phyloP scores from a whole-genome alignment of 1,140 invertebrate genomes.

The Drosophila littoralis region DNA sequence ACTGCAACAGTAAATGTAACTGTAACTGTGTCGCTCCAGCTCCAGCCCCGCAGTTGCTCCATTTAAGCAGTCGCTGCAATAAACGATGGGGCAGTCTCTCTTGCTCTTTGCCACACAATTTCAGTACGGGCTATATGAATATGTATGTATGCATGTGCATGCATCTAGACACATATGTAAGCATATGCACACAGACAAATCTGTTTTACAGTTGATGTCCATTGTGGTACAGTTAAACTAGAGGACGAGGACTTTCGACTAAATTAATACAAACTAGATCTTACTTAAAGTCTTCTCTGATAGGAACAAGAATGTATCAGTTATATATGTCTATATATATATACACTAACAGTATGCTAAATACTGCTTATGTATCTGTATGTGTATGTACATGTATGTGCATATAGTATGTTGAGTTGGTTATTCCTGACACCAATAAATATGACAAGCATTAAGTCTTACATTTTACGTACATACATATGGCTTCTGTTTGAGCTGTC shows the following conservation, averaged over 20 bases:
- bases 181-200: neutral
- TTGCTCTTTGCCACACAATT: constrained; percentile 13
- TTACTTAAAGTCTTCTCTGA: neutral
- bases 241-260: neutral
- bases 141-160: neutral
- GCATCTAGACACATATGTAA: too few relatives aligned
- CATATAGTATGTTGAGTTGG: too few relatives aligned
- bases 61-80: constrained; percentile 14
- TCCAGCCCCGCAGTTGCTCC: constrained; percentile 18
- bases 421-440: too few relatives aligned
- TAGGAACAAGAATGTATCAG: too few relatives aligned
- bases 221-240: constrained; percentile 2
- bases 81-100: neutral
- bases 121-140: neutral
- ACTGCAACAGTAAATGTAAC: constrained; percentile 9
- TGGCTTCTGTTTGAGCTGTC: too few relatives aligned
- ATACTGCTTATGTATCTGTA: too few relatives aligned
- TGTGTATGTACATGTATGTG: too few relatives aligned
- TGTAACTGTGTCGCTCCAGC: constrained; percentile 24
- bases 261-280: neutral
- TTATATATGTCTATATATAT: neutral
- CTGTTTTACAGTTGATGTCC: neutral
- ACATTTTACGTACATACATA: too few relatives aligned
- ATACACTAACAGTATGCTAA: neutral
- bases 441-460: too few relatives aligned